These are phyloP conservation scores for Melanotaenia nigrans DNA, from an alignment of 2,797 vertebrate genomes.

Conservation along the genomic window DNA sequence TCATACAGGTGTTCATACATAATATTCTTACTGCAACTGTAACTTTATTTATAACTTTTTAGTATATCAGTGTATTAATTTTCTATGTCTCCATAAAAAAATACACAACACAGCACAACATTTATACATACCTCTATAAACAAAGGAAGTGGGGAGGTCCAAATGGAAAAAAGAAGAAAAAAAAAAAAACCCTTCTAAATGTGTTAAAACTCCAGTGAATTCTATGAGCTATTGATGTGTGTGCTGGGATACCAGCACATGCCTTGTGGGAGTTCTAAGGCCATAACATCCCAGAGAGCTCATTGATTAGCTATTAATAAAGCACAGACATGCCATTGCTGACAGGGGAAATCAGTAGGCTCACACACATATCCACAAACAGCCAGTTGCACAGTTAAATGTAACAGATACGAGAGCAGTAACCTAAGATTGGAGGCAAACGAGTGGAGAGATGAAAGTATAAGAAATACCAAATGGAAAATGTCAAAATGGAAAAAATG, in stretches of 20 bases:
- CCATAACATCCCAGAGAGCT: constrained; percentile 74
- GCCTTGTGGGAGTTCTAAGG: constrained; percentile 74
- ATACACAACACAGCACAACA: neutral
- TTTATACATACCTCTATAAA: neutral
- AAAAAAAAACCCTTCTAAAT: constrained; percentile 4
- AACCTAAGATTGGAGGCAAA: constrained; percentile 18
- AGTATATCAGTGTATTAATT: neutral
- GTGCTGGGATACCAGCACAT: constrained; percentile 65
- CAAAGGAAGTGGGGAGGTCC: neutral
- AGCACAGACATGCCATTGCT: constrained; percentile 75
- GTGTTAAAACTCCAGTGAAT: constrained; percentile 36
- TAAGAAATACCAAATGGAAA: constrained; percentile 1
- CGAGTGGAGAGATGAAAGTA: neutral
- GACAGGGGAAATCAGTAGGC: constrained; percentile 70
- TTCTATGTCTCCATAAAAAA: neutral
- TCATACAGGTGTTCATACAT: neutral
- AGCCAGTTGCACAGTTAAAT: constrained; percentile 15
- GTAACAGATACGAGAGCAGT: constrained; percentile 30
- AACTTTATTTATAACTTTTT: neutral
- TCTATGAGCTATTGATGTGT: constrained; percentile 46
- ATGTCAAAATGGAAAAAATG: constrained; percentile 24
- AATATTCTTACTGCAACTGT: too few species aligned
- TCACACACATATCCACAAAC: constrained; percentile 23
- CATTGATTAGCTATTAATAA: constrained; percentile 87
- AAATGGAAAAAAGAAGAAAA: constrained; percentile 24